Percentiles rank a stretch among this genome's conserved stretches.
phyloP scores from a whole-genome alignment of 2,888 invertebrate species.

The Sepiola atlantica region DNA sequence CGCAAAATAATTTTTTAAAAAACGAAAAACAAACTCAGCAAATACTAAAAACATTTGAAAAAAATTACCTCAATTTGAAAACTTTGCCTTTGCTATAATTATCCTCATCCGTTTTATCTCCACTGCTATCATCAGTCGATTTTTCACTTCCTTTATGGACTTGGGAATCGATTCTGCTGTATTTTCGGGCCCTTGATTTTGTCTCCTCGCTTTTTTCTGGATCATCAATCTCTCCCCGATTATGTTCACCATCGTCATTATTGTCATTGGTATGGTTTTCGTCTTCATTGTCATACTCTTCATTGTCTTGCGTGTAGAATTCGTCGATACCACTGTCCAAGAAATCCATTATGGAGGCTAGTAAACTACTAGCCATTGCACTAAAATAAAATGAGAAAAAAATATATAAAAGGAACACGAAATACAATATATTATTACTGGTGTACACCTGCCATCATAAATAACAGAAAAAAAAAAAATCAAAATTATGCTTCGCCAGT shows the following conservation, averaged over 20 bases:
- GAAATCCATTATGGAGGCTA: slow-evolving; percentile 77
- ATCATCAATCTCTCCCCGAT: slow-evolving; percentile 49
- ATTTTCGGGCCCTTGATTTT: not conserved
- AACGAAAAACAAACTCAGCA: too few relatives aligned
- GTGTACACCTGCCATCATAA: too few relatives aligned
- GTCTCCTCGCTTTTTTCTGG: not conserved
- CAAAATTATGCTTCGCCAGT: too few relatives aligned
- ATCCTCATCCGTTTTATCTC: slow-evolving; percentile 37
- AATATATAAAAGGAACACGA: too few relatives aligned
- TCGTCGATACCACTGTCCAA: slow-evolving; percentile 76
- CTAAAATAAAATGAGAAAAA: slow-evolving; percentile 66
- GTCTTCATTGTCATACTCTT: slow-evolving; percentile 52
- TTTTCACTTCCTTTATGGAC: not conserved
- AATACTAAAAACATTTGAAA: too few relatives aligned
- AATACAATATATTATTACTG: too few relatives aligned
- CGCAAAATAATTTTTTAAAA: too few relatives aligned
- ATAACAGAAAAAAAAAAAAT: too few relatives aligned
- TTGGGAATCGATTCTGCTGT: not conserved
- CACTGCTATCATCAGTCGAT: not conserved
- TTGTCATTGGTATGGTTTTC: slow-evolving; percentile 52
- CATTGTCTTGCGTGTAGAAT: slow-evolving; percentile 64
- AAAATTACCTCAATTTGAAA: slow-evolving; percentile 40
- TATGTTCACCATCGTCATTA: slow-evolving; percentile 52
- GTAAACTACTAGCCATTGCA: slow-evolving; percentile 77
- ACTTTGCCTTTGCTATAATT: not conserved